phyloP scores from a whole-genome alignment of 2,888 invertebrate species.

The Cacoxenus indagator region DNA sequence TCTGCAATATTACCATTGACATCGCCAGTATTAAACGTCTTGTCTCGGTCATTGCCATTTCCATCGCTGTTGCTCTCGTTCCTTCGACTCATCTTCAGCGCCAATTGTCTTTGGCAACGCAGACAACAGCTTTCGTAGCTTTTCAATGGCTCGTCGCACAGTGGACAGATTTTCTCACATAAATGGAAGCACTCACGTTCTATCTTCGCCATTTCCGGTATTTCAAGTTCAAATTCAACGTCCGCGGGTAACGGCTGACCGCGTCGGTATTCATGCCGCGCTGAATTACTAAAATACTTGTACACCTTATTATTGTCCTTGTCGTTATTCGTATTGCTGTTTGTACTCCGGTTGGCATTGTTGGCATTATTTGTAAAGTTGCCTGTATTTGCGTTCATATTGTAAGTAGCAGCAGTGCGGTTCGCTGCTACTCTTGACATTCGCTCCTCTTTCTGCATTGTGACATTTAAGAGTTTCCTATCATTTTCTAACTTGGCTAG shows the following conservation, averaged over 20 bases:
- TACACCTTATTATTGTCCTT: slow-evolving; percentile 64
- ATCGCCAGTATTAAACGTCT: not conserved
- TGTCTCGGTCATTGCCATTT: not conserved
- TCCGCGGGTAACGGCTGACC: slow-evolving; percentile 48
- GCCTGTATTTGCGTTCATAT: slow-evolving; percentile 35
- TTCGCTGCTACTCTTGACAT: slow-evolving; percentile 29
- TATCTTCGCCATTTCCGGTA: slow-evolving; percentile 51
- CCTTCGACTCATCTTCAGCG: slow-evolving; percentile 43
- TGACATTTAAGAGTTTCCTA: slow-evolving; percentile 47
- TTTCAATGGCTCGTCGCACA: slow-evolving; percentile 62
- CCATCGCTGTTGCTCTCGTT: not conserved
- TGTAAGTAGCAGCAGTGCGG: not conserved
- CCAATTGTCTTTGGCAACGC: slow-evolving; percentile 61
- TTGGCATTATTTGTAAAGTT: no score
- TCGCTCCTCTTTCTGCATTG: slow-evolving; percentile 8
- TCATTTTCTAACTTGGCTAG: slow-evolving; percentile 66
- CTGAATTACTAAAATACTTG: slow-evolving; percentile 70
- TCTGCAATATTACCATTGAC: not conserved
- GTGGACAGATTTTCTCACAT: slow-evolving; percentile 63
- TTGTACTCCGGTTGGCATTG: slow-evolving; percentile 12
- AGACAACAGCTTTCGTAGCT: slow-evolving; percentile 65
- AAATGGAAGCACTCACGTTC: slow-evolving; percentile 66
- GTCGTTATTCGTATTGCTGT: slow-evolving; percentile 21
- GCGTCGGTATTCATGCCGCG: slow-evolving; percentile 61
- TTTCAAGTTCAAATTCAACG: slow-evolving; percentile 57